Evolutionary conservation across 2,797 vertebrate species (phyloP).

Genomic region (Aldrovandia affinis): DNA sequence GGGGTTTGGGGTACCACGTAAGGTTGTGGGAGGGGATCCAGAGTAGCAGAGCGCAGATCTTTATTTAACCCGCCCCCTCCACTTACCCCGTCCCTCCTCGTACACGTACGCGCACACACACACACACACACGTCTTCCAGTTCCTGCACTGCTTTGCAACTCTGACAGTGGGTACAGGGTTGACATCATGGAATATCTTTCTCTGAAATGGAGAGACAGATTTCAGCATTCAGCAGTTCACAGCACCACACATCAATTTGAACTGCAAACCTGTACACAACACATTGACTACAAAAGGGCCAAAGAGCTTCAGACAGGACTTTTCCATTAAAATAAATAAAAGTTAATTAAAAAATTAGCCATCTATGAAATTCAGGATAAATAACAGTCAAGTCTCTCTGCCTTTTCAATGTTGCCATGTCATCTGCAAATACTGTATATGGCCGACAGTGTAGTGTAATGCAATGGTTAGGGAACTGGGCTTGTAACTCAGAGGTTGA

Average conservation of each 20-base stretch:
- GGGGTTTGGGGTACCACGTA: not conserved
- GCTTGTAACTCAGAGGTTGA: too few species aligned
- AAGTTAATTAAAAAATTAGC: too few species aligned
- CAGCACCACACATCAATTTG: constrained; percentile 6
- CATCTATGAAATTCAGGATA: not conserved
- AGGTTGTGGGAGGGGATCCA: not conserved
- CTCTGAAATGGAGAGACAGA: constrained; percentile 40
- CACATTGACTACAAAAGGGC: too few species aligned
- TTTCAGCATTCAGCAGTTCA: not conserved
- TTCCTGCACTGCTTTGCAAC: constrained; percentile 27
- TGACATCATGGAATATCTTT: constrained; percentile 46
- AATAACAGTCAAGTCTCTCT: not conserved
- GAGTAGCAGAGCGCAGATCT: not conserved
- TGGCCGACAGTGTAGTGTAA: too few species aligned
- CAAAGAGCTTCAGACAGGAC: too few species aligned
- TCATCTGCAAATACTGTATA: not conserved
- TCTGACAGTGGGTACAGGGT: constrained; percentile 19
- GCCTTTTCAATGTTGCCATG: not conserved
- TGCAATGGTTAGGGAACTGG: too few species aligned
- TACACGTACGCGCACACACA: constrained; percentile 27
- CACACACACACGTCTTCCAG: constrained; percentile 40
- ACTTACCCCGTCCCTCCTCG: not conserved
- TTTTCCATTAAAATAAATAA: too few species aligned
- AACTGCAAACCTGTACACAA: not conserved
- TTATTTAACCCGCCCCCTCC: not conserved